Percentiles rank a stretch among this genome's conserved stretches.
These are phyloP conservation scores for Reticulitermes lucifugus DNA, from an alignment of 2,888 invertebrate species.

Conservation along the genomic window DNA sequence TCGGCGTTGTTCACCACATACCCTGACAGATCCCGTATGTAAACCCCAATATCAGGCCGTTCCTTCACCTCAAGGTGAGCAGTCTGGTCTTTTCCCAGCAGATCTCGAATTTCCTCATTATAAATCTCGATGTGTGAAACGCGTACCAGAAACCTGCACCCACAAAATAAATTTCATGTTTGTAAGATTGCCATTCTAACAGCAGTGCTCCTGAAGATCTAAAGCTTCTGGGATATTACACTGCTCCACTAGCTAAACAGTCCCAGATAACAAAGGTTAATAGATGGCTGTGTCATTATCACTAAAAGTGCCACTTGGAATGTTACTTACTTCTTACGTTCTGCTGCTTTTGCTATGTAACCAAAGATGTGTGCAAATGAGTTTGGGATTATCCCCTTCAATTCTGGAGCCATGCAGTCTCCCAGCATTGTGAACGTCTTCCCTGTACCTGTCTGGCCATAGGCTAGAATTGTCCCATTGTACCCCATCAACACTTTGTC, in stretches of 20 bases:
- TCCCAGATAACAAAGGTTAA: too few relatives aligned
- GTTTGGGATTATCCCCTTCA: constrained; percentile 97
- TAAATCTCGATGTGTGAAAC: constrained; percentile 99
- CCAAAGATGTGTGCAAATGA: constrained; percentile 99
- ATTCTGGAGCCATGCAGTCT: constrained; percentile 84
- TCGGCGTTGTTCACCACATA: constrained; percentile 98
- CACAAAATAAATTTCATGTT: not conserved
- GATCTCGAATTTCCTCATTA: constrained; percentile 97
- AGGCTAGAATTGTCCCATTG: constrained; percentile 93
- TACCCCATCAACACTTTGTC: constrained; percentile 97
- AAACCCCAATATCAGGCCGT: constrained; percentile 95
- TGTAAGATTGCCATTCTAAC: too few relatives aligned
- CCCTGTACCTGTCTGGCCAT: constrained; percentile 95
- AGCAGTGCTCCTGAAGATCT: too few relatives aligned
- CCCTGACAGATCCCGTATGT: constrained; percentile 96
- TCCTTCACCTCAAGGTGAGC: constrained; percentile 93
- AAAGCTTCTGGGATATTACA: too few relatives aligned
- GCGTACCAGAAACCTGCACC: constrained; percentile 87
- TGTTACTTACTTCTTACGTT: constrained; percentile 82
- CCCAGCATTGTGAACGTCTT: constrained; percentile 99
- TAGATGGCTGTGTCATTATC: too few relatives aligned
- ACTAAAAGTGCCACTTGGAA: too few relatives aligned
- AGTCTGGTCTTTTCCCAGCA: constrained; percentile 86
- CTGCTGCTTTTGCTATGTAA: constrained; percentile 93
- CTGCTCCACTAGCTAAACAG: too few relatives aligned